phyloP scores from a whole-genome alignment of 2,888 invertebrate species.

The Eupithecia insigniata region DNA sequence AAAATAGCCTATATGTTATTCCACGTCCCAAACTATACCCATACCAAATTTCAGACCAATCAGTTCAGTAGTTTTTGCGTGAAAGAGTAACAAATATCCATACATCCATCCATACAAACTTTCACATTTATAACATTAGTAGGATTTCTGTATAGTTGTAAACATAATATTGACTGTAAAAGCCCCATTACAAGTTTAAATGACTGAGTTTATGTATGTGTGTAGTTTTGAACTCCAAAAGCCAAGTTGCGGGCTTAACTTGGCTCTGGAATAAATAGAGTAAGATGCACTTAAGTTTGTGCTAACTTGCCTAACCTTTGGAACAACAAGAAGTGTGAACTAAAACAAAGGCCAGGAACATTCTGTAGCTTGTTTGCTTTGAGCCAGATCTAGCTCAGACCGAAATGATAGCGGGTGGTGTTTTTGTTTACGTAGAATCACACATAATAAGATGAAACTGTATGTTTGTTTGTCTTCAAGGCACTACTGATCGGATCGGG shows the following conservation, averaged over 20 bases:
- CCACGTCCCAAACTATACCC: too few relatives aligned
- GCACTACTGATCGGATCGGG: too few relatives aligned
- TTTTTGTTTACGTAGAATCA: not conserved
- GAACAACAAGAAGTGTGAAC: slow-evolving; percentile 11
- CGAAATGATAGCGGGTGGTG: not conserved
- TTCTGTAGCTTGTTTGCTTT: not conserved
- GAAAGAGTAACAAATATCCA: too few relatives aligned
- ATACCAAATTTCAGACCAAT: too few relatives aligned
- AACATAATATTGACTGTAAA: not conserved
- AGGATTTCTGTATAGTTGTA: not conserved
- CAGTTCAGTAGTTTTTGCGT: too few relatives aligned
- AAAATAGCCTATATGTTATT: too few relatives aligned
- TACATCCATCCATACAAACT: too few relatives aligned
- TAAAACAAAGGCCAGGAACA: slow-evolving; percentile 1
- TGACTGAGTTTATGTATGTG: slow-evolving; percentile 8
- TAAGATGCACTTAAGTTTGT: slow-evolving; percentile 11
- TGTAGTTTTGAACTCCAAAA: slow-evolving; percentile 5
- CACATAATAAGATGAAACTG: not conserved
- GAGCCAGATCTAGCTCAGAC: not conserved
- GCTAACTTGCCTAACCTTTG: slow-evolving; percentile 11
- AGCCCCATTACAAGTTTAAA: slow-evolving; percentile 7
- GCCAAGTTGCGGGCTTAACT: slow-evolving; percentile 10
- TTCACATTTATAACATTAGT: too few relatives aligned
- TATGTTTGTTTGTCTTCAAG: not conserved
- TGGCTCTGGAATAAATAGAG: slow-evolving; percentile 15